These are phyloP conservation scores for Myotis lucifugus DNA, from an alignment of 2,113 vertebrate species.

Conservation along the genomic window DNA sequence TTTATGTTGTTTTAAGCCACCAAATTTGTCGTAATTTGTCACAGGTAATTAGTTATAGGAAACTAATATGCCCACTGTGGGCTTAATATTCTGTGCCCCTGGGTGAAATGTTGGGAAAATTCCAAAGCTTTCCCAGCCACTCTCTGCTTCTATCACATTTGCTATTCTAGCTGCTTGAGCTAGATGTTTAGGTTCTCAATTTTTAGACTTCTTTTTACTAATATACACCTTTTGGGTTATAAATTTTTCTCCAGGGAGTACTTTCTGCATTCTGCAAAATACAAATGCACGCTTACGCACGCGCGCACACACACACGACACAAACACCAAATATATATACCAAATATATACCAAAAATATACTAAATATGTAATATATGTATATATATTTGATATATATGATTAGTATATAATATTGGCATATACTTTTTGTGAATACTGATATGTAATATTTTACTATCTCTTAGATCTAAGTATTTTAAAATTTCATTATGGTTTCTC, in stretches of 20 bases:
- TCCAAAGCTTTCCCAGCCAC: background rate
- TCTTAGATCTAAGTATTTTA: background rate
- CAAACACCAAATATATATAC: background rate
- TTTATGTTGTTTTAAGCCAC: background rate
- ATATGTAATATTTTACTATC: background rate
- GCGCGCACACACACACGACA: background rate
- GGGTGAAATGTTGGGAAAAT: background rate
- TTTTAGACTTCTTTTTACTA: background rate
- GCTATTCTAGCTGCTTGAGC: background rate
- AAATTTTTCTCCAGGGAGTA: background rate
- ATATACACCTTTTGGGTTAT: background rate
- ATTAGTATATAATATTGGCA: background rate
- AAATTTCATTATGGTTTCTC: background rate
- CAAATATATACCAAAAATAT: background rate
- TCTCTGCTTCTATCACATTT: background rate
- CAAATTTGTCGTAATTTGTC: background rate
- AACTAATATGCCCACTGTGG: background rate
- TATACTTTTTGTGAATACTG: background rate
- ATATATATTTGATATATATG: background rate
- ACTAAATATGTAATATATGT: background rate
- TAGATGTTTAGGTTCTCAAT: background rate
- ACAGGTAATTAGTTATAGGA: background rate
- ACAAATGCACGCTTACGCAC: too few species aligned
- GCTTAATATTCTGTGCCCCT: background rate
- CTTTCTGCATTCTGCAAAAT: background rate